phyloP scores from a whole-genome alignment of 2,113 vertebrate genomes.

The Crotalus viridis region DNA sequence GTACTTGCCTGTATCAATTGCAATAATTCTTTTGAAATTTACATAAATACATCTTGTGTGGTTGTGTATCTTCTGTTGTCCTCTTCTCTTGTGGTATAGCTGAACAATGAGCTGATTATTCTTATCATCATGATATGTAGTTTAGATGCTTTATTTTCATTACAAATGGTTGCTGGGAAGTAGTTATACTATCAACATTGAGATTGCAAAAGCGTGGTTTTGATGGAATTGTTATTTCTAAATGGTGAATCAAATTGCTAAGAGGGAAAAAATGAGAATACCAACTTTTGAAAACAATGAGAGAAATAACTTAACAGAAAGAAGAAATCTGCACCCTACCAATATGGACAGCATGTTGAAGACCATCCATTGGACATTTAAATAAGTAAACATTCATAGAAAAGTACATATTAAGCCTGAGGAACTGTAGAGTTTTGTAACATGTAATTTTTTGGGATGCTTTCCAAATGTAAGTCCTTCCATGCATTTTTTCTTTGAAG shows the following conservation, averaged over 20 bases:
- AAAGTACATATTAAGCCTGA: slow-evolving; percentile 2
- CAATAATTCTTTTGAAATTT: background rate
- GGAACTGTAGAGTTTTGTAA: slow-evolving; percentile 8
- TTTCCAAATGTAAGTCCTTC: slow-evolving; percentile 11
- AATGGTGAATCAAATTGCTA: background rate
- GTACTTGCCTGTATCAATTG: background rate
- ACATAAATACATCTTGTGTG: background rate
- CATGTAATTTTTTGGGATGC: slow-evolving; percentile 17
- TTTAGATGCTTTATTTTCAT: background rate
- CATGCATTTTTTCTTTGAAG: slow-evolving; percentile 1
- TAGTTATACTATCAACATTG: background rate
- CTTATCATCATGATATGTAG: too few relatives aligned
- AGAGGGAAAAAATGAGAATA: background rate
- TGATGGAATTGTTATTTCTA: background rate
- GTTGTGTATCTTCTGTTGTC: background rate
- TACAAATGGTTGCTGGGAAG: background rate
- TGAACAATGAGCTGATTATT: background rate
- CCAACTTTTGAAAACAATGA: background rate
- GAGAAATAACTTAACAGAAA: background rate
- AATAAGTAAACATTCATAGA: background rate
- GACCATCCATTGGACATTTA: background rate
- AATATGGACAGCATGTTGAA: background rate
- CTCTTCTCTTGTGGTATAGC: background rate
- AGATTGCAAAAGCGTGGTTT: background rate
- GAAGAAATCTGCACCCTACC: background rate